Evolutionary conservation across 2,888 invertebrate genomes (phyloP), one percentile per base, ranked within the genome.

Genomic region (Drosophila emarginata): DNA sequence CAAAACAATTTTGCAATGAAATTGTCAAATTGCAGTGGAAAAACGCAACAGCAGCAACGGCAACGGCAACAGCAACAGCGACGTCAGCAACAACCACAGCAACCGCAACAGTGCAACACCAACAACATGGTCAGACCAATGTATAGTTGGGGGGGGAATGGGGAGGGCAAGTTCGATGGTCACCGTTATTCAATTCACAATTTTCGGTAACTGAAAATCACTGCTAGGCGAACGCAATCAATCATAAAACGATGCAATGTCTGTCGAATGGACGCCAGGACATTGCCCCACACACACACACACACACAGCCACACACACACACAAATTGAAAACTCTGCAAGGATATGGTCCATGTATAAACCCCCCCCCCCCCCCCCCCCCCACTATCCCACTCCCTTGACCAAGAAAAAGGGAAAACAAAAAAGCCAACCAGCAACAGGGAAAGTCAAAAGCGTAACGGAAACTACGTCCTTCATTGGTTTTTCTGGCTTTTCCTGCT

Each of bases 1-100:
- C 81, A 82, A 82, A 82, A 88, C 88, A 82, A 82, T 82, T 88
- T 82, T 78, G 88, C 88, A 76, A 88, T 88, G 88, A 88, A 82
- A 82, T 88, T 88, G 81, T 82, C 81, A 82, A 82, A 82, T 82
- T 82, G 87, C 81, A 83, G 69, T 67, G 84, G 66, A 88, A 83
- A 82, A 82, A 81, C 88, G 87, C 72, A 77, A 72, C 73, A 86
- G 79, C 87, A 81, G 87, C 72, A 77, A 72, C 73, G 85, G 79
- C 87, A 81, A 86, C 86, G 83, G 70, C 83, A 88, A 88, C 81
- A 72, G 74, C 72, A 85, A 45, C 68, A 71, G 62, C 32, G 9
- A 74, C 72, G 80, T 40, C 68, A 74, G 64, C 32, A 32, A 61
- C 67, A 32, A 32, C 32, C 32, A 32, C 32, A 88, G 61, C 81